Evolutionary conservation across 2,113 vertebrate genomes (phyloP), one percentile per base, ranked within the genome.

Genomic region (Bubo scandiacus): DNA sequence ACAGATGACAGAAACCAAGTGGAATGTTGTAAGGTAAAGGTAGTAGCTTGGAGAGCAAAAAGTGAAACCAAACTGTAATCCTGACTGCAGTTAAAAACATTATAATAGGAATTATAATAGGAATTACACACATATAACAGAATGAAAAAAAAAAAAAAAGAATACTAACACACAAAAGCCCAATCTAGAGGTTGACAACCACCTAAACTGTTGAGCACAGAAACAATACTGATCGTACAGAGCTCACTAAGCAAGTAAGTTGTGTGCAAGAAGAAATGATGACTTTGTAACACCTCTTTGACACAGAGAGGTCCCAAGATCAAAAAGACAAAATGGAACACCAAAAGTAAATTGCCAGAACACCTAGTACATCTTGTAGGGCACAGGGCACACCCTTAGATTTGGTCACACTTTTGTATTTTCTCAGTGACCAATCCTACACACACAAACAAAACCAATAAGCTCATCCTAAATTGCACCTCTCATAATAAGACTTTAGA

Each of bases 361-460:
- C 26, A 63, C 2, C 0, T 1, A 82, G 11, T 12, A n/a, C 19
- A 51, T 32, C n/a, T 38, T 15, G 5, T 4, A 74, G 26, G 12
- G 23, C 27, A 72, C 13, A 72, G 7, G 16, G 15, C 4, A 71
- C 19, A 59, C 7, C 7, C 4, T 65, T 89, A 26, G 51, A 34
- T 4, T 49, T 20, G 20, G 29, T 32, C 49, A 61, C 0, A 0
- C 11, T 38, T 81, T 27, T 54, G 6, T 26, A 27, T 54, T 68
- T 66, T 55, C 43, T 65, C 77, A 72, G 40, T 8, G 7, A 81
- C 12, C 49, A 86, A 32, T 27, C 57, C 38, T 42, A 80, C 9
- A 52, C 10, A 40, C 2, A 34, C 16, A 40, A 68, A 49, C 22
- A 72, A 55, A 58, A 26, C 0, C 30, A 47, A 5, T 20, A 68